phyloP scores from a whole-genome alignment of 2,113 vertebrate species.

The Dromaius novaehollandiae region DNA sequence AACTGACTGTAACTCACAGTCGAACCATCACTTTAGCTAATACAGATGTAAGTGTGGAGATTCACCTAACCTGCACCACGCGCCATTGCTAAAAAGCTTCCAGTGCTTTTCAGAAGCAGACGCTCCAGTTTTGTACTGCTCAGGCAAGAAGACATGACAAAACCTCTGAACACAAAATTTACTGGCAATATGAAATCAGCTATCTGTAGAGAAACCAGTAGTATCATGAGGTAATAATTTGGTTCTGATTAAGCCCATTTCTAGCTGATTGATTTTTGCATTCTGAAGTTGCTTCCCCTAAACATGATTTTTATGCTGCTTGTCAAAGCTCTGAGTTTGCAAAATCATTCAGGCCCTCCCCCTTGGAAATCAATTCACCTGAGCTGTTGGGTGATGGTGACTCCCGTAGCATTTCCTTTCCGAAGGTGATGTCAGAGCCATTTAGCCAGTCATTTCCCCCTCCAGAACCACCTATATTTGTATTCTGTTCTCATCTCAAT shows the following conservation, averaged over 20 bases:
- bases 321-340: not conserved
- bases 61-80: not conserved
- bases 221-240: not conserved
- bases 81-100: not conserved
- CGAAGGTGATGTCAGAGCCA: constrained; percentile 10
- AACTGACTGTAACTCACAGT: not conserved
- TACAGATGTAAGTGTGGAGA: not conserved
- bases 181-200: not conserved
- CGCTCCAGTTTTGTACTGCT: not conserved
- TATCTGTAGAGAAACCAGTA: not conserved
- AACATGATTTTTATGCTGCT: not conserved
- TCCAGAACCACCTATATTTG: constrained; percentile 23
- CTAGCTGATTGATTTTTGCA: not conserved
- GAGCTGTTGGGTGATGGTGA: not conserved
- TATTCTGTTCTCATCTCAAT: constrained; percentile 45
- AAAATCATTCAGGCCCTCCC: not conserved
- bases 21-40: not conserved
- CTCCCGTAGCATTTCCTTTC: not conserved
- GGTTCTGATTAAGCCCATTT: not conserved
- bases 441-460: not conserved
- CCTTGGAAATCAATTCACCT: not conserved
- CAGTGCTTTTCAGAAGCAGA: not conserved
- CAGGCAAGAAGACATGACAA: not conserved
- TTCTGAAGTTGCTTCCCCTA: not conserved
- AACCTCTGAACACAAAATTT: not conserved